A percentile compares a stretch with the other conserved stretches of the same genome.
Conservation (phyloP, 2,888 invertebrate genomes). For the Ectemnius continuus region DNA sequence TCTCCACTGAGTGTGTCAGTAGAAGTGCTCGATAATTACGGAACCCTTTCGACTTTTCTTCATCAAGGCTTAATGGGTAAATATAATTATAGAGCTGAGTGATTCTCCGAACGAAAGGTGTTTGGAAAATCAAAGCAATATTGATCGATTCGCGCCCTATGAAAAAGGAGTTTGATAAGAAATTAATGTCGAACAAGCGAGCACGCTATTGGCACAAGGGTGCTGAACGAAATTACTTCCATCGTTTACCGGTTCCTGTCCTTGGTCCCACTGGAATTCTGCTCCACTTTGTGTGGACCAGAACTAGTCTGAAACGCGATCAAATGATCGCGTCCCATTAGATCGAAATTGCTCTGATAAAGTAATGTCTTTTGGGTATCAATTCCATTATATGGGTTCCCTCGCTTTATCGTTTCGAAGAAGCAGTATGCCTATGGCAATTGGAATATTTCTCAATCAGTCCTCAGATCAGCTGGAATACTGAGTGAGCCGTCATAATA, state of each 20-base stretch:
- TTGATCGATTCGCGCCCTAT: slow-evolving; percentile 48
- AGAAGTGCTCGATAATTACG: background rate
- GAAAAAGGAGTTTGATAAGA: slow-evolving; percentile 54
- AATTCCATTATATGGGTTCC: background rate
- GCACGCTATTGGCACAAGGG: slow-evolving; percentile 43
- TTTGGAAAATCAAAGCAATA: slow-evolving; percentile 44
- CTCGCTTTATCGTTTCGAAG: background rate
- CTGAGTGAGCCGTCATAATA: slow-evolving; percentile 10
- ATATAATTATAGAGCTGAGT: too few species aligned
- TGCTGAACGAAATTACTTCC: slow-evolving; percentile 44
- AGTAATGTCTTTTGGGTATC: background rate
- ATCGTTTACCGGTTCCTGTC: slow-evolving; percentile 33
- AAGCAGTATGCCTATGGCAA: background rate
- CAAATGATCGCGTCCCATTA: slow-evolving; percentile 1
- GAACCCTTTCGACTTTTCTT: background rate
- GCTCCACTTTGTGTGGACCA: slow-evolving; percentile 26
- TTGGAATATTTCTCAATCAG: background rate
- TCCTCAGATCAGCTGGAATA: slow-evolving; percentile 2
- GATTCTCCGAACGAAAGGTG: background rate
- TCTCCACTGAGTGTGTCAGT: background rate
- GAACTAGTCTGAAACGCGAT: slow-evolving; percentile 20
- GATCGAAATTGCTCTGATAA: background rate
- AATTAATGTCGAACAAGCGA: slow-evolving; percentile 44
- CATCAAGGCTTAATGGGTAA: too few species aligned
- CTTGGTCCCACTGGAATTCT: slow-evolving; percentile 30